Percentiles rank a stretch among this genome's conserved stretches.
Evolutionary conservation across 2,888 invertebrate species (phyloP).

Genomic region (Petrolisthes manimaculis): DNA sequence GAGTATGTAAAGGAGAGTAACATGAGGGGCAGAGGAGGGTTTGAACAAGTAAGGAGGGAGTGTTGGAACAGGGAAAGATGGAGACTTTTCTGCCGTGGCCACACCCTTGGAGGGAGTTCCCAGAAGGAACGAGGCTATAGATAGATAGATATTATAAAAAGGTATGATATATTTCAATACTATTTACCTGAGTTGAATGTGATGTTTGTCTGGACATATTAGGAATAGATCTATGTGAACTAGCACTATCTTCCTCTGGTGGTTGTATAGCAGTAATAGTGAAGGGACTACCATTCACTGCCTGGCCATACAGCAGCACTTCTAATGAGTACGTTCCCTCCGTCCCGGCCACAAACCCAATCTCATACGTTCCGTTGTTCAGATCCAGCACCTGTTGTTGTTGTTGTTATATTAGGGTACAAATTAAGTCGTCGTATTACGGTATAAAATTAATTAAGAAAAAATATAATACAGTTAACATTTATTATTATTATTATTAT

Average conservation of each 20-base stretch:
- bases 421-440: too few species aligned
- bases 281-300: slow-evolving; percentile 72
- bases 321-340: slow-evolving; percentile 70
- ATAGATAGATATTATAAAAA: background rate
- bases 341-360: slow-evolving; percentile 70
- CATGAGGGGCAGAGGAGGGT: too few species aligned
- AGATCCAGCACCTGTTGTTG: slow-evolving; percentile 67
- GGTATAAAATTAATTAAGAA: too few species aligned
- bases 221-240: slow-evolving; percentile 47
- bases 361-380: slow-evolving; percentile 70
- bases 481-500: too few species aligned
- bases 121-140: too few species aligned
- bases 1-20: too few species aligned
- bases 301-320: slow-evolving; percentile 70
- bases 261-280: slow-evolving; percentile 59
- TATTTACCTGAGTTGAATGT: slow-evolving; percentile 58
- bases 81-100: too few species aligned
- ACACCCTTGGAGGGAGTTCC: too few species aligned
- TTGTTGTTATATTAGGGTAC: too few species aligned
- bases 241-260: slow-evolving; percentile 67
- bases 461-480: too few species aligned
- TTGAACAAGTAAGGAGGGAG: too few species aligned
- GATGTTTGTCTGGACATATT: slow-evolving; percentile 53
- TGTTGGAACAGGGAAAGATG: too few species aligned
- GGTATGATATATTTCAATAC: background rate